These are phyloP conservation scores for Virgularia gustaviana DNA, from an alignment of 92 coral and sea anemone genomes.

Conservation along the genomic window DNA sequence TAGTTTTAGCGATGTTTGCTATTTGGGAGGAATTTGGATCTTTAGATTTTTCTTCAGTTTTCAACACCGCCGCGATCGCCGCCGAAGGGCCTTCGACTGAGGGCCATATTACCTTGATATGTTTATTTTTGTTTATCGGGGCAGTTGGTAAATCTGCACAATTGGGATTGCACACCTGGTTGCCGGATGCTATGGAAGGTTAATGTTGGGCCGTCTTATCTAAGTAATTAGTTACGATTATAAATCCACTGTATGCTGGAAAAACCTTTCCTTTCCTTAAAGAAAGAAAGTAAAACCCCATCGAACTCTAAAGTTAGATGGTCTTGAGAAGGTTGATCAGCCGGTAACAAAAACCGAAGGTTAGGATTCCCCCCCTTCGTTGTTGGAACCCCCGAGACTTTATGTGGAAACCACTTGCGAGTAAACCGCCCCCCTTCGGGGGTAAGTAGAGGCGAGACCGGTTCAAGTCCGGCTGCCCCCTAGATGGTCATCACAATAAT, in stretches of 20 bases:
- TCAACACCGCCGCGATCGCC: slow-evolving; percentile 58
- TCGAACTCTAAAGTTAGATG: too few species aligned
- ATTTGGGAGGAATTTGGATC: too few species aligned
- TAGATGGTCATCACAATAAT: slow-evolving; percentile 42
- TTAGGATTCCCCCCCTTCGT: slow-evolving; percentile 59
- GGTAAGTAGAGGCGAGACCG: slow-evolving; percentile 42
- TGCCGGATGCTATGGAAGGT: too few species aligned
- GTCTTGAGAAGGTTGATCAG: slow-evolving; percentile 59
- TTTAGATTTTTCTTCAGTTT: too few species aligned
- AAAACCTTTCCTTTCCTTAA: slow-evolving; percentile 42
- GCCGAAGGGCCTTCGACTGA: slow-evolving; percentile 53
- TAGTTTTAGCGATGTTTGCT: too few species aligned
- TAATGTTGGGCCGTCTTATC: slow-evolving; percentile 84
- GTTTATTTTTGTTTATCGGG: too few species aligned
- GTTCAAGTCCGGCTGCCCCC: slow-evolving; percentile 53
- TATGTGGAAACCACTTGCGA: slow-evolving; percentile 70
- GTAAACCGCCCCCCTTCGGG: slow-evolving; percentile 13
- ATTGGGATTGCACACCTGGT: too few species aligned
- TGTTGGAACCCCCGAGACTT: slow-evolving; percentile 86
- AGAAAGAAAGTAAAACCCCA: neutral
- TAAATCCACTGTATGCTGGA: slow-evolving; percentile 81
- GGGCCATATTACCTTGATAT: too few species aligned
- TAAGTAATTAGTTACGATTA: slow-evolving; percentile 76
- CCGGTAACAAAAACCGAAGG: slow-evolving; percentile 79
- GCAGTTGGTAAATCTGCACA: too few species aligned